Base-by-base conservation (phyloP, 92 coral and sea anemone species). In the Porites rus region DNA sequence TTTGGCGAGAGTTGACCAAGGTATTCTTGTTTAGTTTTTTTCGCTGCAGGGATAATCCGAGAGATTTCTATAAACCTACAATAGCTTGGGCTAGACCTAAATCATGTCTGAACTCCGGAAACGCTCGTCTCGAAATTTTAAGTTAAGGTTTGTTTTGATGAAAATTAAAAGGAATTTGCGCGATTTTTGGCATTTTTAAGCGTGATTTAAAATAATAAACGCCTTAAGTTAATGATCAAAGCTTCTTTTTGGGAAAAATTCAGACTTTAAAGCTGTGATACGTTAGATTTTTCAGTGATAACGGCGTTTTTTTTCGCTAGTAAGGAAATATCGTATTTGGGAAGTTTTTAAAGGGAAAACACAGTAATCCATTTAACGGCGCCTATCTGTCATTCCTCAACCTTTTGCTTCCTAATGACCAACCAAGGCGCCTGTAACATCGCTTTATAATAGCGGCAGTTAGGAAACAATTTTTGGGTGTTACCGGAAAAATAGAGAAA, bases 41-140 rank as follows among this genome's bases (percentile, higher is more conserved):
- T 28, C 88, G 52, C 76, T 53, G 53, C 75, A 6, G 22, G 74
- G 53, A 62, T 78, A 59, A 86, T 77, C 84, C 58, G 9, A 7
- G 6, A 78, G 63, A 86, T 46, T 78, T 58, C 31, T 54, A 79
- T 69, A 69, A 77, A 53, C 62, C 70, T 59, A 58, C 88, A 75
- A 77, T 75, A 20, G 31, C 52, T 73, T 20, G 66, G 18, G 65
- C 78, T 65, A 38, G 79, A 60, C 79, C 46, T 69, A 22, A 74
- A 73, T 82, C 78, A 83, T 58, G 71, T 52, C 28, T 19, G 63
- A 11, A 72, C 60, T 72, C 87, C 87, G 87, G 87, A 83, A 83
- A 83, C 66, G 56, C 46, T 22, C 16, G 68, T 83, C 61, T 31
- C 46, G 52, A 73, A 63, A n/a, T 76, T 68, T 73, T 25, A 2